Conservation (phyloP, 2,888 invertebrate species). For the Zhuqinia jingwanae region DNA sequence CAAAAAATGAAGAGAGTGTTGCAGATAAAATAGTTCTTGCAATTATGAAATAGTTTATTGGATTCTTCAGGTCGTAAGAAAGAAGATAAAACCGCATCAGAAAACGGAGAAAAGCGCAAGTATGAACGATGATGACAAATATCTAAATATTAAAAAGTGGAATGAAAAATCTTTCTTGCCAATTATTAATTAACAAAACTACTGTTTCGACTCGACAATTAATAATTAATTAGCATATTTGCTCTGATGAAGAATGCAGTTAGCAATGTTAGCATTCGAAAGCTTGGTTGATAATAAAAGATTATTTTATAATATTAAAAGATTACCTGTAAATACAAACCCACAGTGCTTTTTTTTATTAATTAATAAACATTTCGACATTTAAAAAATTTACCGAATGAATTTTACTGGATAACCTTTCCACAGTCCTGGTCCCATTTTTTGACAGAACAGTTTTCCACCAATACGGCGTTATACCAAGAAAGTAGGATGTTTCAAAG, state of each 20-base stretch:
- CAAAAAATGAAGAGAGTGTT: conserved; percentile 16
- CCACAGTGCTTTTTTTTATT: neutral
- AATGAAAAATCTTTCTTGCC: neutral
- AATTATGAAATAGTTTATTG: conserved; percentile 44
- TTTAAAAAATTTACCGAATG: conserved; percentile 27
- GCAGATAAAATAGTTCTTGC: conserved; percentile 22
- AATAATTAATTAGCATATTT: neutral
- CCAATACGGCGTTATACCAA: conserved; percentile 8
- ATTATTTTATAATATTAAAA: no score
- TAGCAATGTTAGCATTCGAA: no score
- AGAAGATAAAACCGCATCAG: conserved; percentile 14
- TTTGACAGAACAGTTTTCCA: neutral
- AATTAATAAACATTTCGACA: neutral
- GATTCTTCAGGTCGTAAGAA: conserved; percentile 26
- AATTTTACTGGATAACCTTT: neutral
- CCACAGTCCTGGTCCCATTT: conserved; percentile 1
- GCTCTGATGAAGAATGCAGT: no score
- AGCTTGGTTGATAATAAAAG: no score
- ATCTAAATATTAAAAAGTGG: conserved; percentile 2
- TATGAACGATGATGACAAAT: conserved; percentile 12
- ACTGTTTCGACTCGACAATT: neutral
- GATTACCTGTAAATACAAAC: no score
- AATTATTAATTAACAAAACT: neutral
- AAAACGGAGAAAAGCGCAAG: conserved; percentile 2
- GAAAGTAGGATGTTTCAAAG: conserved; percentile 18